phyloP scores from a whole-genome alignment of 1,140 invertebrate species.

The Brachionus sp. region DNA sequence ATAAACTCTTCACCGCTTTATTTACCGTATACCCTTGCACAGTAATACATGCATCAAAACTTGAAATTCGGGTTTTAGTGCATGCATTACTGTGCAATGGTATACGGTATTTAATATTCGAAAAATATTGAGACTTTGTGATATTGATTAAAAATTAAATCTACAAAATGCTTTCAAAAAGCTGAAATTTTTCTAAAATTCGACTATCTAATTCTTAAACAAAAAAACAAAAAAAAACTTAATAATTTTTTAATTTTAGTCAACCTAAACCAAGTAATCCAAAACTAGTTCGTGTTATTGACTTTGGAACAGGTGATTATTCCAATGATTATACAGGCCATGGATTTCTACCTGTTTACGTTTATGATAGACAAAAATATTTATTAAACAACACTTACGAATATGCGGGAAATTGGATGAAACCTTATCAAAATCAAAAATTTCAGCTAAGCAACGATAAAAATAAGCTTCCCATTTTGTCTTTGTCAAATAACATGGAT shows the following conservation, averaged over 20 bases:
- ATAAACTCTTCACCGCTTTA: too few relatives aligned
- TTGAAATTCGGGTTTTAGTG: too few relatives aligned
- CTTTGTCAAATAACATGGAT: neutral
- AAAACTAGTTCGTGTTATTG: conserved; percentile 20
- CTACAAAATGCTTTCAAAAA: too few relatives aligned
- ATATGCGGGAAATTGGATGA: neutral
- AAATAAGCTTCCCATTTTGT: neutral
- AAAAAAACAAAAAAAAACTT: too few relatives aligned
- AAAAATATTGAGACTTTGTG: too few relatives aligned
- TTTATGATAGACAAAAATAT: conserved; percentile 30
- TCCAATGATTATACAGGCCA: conserved; percentile 42
- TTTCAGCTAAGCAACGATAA: conserved; percentile 4
- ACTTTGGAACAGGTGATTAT: conserved; percentile 37
- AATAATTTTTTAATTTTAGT: neutral
- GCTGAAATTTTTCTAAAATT: too few relatives aligned
- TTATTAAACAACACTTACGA: conserved; percentile 35
- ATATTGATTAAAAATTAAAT: too few relatives aligned
- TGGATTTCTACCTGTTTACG: neutral
- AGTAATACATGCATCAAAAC: too few relatives aligned
- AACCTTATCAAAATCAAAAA: neutral
- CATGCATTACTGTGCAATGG: too few relatives aligned
- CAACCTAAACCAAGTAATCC: conserved; percentile 37
- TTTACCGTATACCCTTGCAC: too few relatives aligned
- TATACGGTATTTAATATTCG: too few relatives aligned
- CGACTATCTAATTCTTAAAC: too few relatives aligned